Evolutionary conservation across 1,140 invertebrate genomes (phyloP), one percentile per base, ranked within the genome.

Genomic region (Oncopodura yosiiana): DNA sequence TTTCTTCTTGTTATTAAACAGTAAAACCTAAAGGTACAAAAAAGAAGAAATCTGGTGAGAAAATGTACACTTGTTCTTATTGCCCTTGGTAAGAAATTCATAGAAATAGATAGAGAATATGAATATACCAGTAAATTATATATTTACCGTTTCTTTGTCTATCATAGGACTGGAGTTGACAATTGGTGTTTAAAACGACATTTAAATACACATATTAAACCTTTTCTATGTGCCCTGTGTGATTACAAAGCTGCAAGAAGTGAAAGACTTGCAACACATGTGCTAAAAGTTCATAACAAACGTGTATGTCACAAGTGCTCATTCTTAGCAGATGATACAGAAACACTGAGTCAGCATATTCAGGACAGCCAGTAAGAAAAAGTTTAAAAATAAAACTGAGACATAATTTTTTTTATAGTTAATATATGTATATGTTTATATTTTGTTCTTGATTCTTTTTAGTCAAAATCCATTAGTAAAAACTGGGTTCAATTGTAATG

Each of bases 111-210:
- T n/a, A n/a, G n/a, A n/a, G n/a, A n/a, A n/a, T n/a, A n/a, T n/a
- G n/a, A n/a, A n/a, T n/a, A n/a, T n/a, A n/a, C n/a, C n/a, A n/a
- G n/a, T n/a, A n/a, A n/a, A n/a, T n/a, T n/a, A n/a, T n/a, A n/a
- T n/a, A n/a, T n/a, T n/a, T n/a, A n/a, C n/a, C n/a, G n/a, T n/a
- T n/a, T n/a, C n/a, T n/a, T n/a, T n/a, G n/a, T n/a, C n/a, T n/a
- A n/a, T n/a, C n/a, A n/a, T n/a, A n/a, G n/a, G n/a, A n/a, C n/a
- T n/a, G n/a, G 88, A 0, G 86, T 86, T n/a, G 88, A 92, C 70
- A 90, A 90, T 66, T 93, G 88, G 89, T 90, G 87, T 62, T 71
- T 92, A 45, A 91, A 92, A 70, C 76, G 88, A 8, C 89, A 93
- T 69, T 74, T 92, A 45, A 92, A 92, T 71, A 92, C 88, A 16